Evolutionary conservation across 2,113 vertebrate species (phyloP), one percentile per base, ranked within the genome.

Genomic region (Carassius carassius): DNA sequence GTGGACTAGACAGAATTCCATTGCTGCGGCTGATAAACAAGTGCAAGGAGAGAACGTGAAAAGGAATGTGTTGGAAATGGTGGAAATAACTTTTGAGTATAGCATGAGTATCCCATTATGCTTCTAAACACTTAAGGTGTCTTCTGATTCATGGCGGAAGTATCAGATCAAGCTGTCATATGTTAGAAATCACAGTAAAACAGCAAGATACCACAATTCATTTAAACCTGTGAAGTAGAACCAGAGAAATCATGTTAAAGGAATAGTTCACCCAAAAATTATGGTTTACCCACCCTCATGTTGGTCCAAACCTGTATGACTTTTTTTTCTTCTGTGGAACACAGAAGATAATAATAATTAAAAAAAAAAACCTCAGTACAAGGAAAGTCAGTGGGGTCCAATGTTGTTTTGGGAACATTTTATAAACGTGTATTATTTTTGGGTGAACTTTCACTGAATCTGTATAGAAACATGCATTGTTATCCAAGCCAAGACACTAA

Each of bases 41-140:
- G 87, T 90, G 88, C 78, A 85, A 49, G 13, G 25, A 80, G 84
- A 85, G 78, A 85, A 75, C 69, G 80, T 23, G 84, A 37, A 88
- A 90, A 91, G 84, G 86, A 90, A 90, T 83, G 86, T 70, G 75
- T 80, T 87, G 63, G 79, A 90, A 49, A 85, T 47, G 73, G 65
- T n/a, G 69, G 85, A 90, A 90, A 91, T 86, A 84, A 80, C 74
- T 67, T 69, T 23, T 84, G 78, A 89, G 90, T 62, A 73, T 67
- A 80, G 80, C 13, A 47, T 35, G 51, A 19, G 56, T 73, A 73
- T 37, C 58, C 37, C 37, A 78, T 81, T 65, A 74, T 78, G 54
- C 49, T 69, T 25, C 23, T 65, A 65, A 80, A 80, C 23, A 29
- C 37, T 65, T 49, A 47, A 80, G 79, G 79, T 54, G 25, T 69